Evolutionary conservation across 2,888 invertebrate species (phyloP).

Genomic region (Cryptus viduatorius): DNA sequence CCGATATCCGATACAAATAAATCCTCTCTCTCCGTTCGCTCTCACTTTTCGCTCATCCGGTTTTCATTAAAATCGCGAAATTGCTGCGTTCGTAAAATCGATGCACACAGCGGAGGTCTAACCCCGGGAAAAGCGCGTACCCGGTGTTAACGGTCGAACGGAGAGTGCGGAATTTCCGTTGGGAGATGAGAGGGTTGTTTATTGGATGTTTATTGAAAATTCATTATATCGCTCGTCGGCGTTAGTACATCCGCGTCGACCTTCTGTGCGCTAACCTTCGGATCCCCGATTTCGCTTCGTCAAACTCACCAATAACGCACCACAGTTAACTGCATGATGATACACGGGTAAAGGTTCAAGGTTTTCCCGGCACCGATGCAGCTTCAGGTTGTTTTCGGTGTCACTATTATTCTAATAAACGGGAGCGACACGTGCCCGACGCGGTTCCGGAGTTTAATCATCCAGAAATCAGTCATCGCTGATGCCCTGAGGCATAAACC

Average conservation of each 20-base stretch:
- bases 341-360: not conserved
- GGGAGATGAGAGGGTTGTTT: not conserved
- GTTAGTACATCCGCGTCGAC: not conserved
- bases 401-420: not conserved
- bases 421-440: not conserved
- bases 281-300: not conserved
- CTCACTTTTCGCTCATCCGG: not conserved
- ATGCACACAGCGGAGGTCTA: not conserved
- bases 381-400: not conserved
- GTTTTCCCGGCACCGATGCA: not conserved
- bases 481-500: not conserved
- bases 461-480: not conserved
- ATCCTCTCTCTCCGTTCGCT: not conserved
- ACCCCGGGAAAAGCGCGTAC: not conserved
- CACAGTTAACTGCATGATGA: not conserved
- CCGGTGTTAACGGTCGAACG: not conserved
- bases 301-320: not conserved
- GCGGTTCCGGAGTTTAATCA: not conserved
- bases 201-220: constrained; percentile 34
- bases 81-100: not conserved
- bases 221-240: not conserved
- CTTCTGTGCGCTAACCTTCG: not conserved
- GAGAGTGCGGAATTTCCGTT: not conserved
- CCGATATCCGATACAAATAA: not conserved
- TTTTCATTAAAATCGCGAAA: not conserved